phyloP scores from a whole-genome alignment of 2,113 vertebrate genomes.

The Petromus typicus region DNA sequence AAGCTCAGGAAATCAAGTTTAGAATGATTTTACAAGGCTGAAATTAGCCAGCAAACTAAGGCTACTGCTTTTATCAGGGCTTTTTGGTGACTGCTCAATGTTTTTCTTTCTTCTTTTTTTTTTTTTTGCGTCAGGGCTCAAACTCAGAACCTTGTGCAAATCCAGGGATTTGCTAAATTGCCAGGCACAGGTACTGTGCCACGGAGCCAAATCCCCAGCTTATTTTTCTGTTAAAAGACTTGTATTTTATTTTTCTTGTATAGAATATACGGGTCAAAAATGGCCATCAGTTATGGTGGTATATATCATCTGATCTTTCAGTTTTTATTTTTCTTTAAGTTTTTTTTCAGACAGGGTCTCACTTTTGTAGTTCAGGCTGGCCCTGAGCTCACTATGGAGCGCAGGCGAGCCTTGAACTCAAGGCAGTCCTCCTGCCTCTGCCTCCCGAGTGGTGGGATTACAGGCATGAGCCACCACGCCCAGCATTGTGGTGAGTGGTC shows the following conservation, averaged over 20 bases:
- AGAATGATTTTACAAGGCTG: neutral
- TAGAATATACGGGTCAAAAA: neutral
- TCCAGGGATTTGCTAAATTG: no score
- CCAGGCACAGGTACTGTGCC: no score
- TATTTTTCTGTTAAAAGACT: slow-evolving; percentile 49
- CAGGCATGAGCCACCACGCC: neutral
- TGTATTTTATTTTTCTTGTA: slow-evolving; percentile 31
- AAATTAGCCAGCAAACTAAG: slow-evolving; percentile 17
- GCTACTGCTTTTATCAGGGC: accelerated
- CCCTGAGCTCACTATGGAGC: neutral
- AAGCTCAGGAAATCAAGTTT: slow-evolving; percentile 1
- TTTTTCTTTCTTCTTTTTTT: neutral
- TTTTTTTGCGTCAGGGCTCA: neutral
- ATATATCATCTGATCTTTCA: slow-evolving; percentile 4
- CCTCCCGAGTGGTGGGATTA: neutral
- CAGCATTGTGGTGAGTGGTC: no score
- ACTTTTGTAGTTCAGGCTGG: neutral
- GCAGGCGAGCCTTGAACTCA: neutral
- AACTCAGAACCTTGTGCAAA: no score
- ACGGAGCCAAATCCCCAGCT: no score
- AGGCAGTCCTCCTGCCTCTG: neutral
- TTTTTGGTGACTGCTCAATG: neutral
- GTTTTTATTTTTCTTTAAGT: neutral
- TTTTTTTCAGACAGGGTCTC: neutral
- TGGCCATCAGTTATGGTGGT: neutral